Evolutionary conservation across 2,113 vertebrate species (phyloP).

Genomic region (Microtus montanus): DNA sequence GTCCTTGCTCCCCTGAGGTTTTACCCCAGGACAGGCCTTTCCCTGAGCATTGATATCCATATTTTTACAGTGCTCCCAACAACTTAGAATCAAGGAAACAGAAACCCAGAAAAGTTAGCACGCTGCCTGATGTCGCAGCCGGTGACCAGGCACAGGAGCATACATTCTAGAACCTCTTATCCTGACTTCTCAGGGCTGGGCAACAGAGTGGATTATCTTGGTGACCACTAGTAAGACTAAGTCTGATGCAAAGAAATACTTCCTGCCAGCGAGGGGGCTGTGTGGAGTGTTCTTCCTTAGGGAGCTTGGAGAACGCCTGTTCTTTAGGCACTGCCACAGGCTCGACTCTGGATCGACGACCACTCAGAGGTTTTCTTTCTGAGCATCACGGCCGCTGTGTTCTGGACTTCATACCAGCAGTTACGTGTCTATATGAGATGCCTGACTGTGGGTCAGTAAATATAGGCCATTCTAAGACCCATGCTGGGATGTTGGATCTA

Average conservation of each 20-base stretch:
- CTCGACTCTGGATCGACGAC: neutral
- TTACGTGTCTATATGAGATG: neutral
- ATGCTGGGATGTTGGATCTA: neutral
- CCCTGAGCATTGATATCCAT: neutral
- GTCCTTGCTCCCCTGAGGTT: neutral
- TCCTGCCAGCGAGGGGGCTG: neutral
- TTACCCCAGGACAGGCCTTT: rapidly evolving
- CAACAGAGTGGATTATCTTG: neutral
- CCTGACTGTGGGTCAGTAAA: rapidly evolving
- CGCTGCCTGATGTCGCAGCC: rapidly evolving
- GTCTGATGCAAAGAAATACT: neutral
- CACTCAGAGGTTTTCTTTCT: neutral
- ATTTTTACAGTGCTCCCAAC: neutral
- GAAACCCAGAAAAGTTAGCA: neutral
- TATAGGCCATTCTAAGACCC: neutral
- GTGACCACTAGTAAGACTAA: neutral
- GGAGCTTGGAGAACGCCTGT: neutral
- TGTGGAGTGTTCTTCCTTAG: neutral
- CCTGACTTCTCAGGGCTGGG: neutral
- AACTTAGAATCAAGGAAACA: neutral
- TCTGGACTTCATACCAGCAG: neutral
- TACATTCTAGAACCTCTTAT: rapidly evolving
- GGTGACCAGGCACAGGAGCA: neutral
- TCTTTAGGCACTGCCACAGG: neutral
- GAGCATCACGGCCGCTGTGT: neutral